Base-by-base conservation (phyloP, 2,888 invertebrate species). In the Drosophila subquinaria region DNA sequence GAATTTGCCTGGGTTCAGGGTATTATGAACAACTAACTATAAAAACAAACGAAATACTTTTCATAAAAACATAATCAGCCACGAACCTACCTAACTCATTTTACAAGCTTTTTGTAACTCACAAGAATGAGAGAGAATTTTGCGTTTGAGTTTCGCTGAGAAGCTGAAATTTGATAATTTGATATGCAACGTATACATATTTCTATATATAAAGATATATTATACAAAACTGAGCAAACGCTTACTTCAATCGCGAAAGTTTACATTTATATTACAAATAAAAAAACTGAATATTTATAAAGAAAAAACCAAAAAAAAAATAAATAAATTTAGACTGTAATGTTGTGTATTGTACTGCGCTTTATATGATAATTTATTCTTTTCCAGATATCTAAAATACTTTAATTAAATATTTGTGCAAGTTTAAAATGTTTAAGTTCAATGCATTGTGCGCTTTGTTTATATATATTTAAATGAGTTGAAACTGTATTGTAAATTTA, bases 111-210 rank as follows among this genome's bases (percentile, higher is more conserved):
- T 61, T 75, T 72, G 50, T 53, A 56, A 67, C 57, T 48, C 62
- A 60, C 64, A 60, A 65, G 65, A 60, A 43, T 45, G 36, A 56
- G 5, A 45, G 48, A 6, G 47, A 63, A 55, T 60, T 80, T 71
- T 50, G 66, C 23, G 76, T 56, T 65, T 56, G 20, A 59, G 43
- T 52, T 52, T 60, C 47, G 43, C 43, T 51, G 20, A 9, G 35
- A 47, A 65, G 65, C 60, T 81, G 66, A 61, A 63, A 71, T 35
- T 64, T 27, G 50, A 64, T 80, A 76, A 80, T 80, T 80, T 80
- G 73, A 80, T 82, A 80, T 69, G 79, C 79, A 71, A 71, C 60
- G 71, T 82, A 82, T 80, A 80, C 79, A 80, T 80, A 79, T 79
- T 82, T 79, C 76, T 79, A 76, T 76, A 59, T 51, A 77, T 75